Base-by-base conservation (phyloP, 64 coral and sea anemone species). In the Stylophora pistillata region DNA sequence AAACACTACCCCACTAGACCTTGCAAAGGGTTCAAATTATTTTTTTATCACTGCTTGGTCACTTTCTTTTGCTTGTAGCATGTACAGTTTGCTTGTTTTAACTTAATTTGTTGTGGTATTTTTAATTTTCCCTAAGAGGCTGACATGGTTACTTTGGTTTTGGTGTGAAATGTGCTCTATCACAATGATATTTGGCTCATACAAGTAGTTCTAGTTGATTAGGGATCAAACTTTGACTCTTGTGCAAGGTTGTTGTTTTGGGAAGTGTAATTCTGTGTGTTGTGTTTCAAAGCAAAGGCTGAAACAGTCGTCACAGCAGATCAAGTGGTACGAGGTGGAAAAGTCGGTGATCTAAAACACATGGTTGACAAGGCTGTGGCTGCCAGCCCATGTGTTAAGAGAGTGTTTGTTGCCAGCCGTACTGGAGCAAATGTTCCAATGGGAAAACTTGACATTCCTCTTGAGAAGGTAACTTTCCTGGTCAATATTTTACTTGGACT, bases 241-340 rank as follows among this genome's bases (percentile, higher is more conserved):
- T 15, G 20, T 69, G 52, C 28, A 29, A 21, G 16, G 26, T 26
- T 53, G n/a, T n/a, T 54, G 15, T 56, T 74, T 6, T 29, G 27
- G 37, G 13, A n/a, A 74, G 52, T 57, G 64, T 2, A 66, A 17
- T 17, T 57, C 13, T 56, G 25, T 74, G 21, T 68, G 26, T 41
- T 1, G 66, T 31, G 17, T 55, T 20, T n/a, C n/a, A 10, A 37
- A 99, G 97, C 97, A 30, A 87, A 95, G 74, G 94, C 90, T 72
- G 90, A 95, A 76, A 99, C 90, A 73, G 93, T 99, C 14, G 88
- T 99, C n/a, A 99, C 97, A 59, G 93, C 93, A 78, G 93, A 99
- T 82, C 97, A 99, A 74, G 90, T 79, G 20, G 70, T 99, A 57
- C 91, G 97, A 12, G 97, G 97, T 75, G 88, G 97, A 17, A 95